A percentile compares a stretch with the other conserved stretches of the same genome.
These are phyloP conservation scores for Gobionotothen gibberifrons DNA, from an alignment of 2,797 vertebrate genomes.

Conservation along the genomic window DNA sequence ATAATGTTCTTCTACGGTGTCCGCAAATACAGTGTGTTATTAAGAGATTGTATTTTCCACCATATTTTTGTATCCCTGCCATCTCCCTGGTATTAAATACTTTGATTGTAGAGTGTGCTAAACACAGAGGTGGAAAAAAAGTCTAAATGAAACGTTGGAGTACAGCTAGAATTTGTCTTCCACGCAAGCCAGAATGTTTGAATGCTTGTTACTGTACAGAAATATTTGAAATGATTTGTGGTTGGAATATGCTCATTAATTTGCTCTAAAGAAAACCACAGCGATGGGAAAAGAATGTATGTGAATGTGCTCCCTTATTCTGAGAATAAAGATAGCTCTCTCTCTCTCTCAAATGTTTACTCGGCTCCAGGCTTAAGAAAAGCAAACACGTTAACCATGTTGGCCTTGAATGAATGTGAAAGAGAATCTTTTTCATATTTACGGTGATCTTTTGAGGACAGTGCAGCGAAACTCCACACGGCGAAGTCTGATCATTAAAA, in stretches of 20 bases:
- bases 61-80: conserved; percentile 22
- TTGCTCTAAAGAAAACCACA: conserved; percentile 50
- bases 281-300: conserved; percentile 65
- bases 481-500: conserved; percentile 35
- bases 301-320: conserved; percentile 49
- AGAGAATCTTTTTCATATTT: not conserved
- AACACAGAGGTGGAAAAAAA: conserved; percentile 15
- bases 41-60: conserved; percentile 66
- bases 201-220: conserved; percentile 66
- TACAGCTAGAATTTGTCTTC: conserved; percentile 55
- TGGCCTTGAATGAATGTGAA: conserved; percentile 6
- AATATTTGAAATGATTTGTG: conserved; percentile 75
- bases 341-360: conserved; percentile 25
- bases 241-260: conserved; percentile 67
- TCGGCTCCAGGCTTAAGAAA: not conserved
- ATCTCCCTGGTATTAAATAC: conserved; percentile 47
- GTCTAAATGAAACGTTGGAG: conserved; percentile 30
- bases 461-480: not conserved
- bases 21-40: conserved; percentile 45
- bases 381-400: conserved; percentile 14
- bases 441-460: not conserved
- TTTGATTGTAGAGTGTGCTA: conserved; percentile 66
- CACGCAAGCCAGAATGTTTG: conserved; percentile 59
- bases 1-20: conserved; percentile 32
- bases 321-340: conserved; percentile 54